A percentile compares a stretch with the other conserved stretches of the same genome.
Conservation (phyloP, 1,140 invertebrate species). For the Aphidius ervi region DNA sequence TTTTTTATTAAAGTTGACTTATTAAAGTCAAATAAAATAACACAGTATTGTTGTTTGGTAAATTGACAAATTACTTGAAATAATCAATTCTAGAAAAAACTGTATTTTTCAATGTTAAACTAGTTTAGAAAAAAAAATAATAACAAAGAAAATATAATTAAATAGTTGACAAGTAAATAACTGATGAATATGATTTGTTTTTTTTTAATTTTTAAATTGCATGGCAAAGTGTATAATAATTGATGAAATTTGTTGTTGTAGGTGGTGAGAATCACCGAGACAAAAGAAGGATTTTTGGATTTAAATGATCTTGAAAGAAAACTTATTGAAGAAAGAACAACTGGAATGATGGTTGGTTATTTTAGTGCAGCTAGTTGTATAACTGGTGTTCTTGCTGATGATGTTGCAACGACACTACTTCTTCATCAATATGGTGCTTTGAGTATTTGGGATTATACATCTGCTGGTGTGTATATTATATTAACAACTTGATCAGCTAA, state of each 20-base stretch:
- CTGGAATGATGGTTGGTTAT: constrained; percentile 72
- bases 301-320: constrained; percentile 70
- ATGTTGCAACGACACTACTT: constrained; percentile 74
- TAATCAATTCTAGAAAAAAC: too few species aligned
- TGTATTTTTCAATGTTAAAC: too few species aligned
- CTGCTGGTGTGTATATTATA: constrained; percentile 56
- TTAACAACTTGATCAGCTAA: background rate
- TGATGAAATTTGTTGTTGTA: constrained; percentile 34
- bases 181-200: too few species aligned
- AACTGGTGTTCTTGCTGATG: constrained; percentile 83
- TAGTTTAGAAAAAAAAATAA: too few species aligned
- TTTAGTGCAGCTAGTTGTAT: constrained; percentile 86
- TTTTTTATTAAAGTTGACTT: too few species aligned
- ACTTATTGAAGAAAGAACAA: constrained; percentile 60
- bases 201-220: background rate
- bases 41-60: too few species aligned
- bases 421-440: constrained; percentile 80
- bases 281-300: constrained; percentile 74
- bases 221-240: background rate
- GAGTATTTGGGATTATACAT: constrained; percentile 87
- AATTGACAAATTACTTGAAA: too few species aligned
- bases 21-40: too few species aligned
- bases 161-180: too few species aligned
- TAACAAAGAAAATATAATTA: too few species aligned
- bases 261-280: constrained; percentile 75